phyloP scores from a whole-genome alignment of 1,140 invertebrate genomes.

The Ceratina australensis region DNA sequence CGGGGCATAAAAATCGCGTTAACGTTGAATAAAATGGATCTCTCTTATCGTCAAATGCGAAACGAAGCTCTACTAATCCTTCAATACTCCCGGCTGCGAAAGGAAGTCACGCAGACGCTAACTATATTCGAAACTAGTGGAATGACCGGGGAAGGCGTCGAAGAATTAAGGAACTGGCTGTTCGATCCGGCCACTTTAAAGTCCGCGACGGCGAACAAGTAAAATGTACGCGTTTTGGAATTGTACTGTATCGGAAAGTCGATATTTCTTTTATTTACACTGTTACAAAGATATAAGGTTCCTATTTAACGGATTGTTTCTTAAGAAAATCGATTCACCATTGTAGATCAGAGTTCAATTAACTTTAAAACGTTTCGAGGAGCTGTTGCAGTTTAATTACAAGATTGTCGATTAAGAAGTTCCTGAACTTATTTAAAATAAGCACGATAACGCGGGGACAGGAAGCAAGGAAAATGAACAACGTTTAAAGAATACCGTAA shows the following conservation, averaged over 20 bases:
- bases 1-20: constrained; percentile 85
- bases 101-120: constrained; percentile 84
- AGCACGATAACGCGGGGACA: background rate
- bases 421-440: constrained; percentile 22
- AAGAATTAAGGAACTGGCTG: constrained; percentile 84
- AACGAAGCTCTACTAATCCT: constrained; percentile 90
- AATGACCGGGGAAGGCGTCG: constrained; percentile 84
- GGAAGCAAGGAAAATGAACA: background rate
- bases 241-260: constrained; percentile 34
- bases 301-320: constrained; percentile 22
- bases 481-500: background rate
- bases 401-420: constrained; percentile 1
- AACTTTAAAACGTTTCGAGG: background rate
- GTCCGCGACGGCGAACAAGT: constrained; percentile 50
- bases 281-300: constrained; percentile 67
- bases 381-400: background rate
- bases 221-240: background rate
- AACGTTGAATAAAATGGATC: constrained; percentile 90
- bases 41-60: constrained; percentile 89
- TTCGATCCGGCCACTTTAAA: constrained; percentile 67
- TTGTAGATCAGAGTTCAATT: too few relatives aligned
- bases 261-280: constrained; percentile 66
- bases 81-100: constrained; percentile 83
- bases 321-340: too few relatives aligned
- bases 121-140: constrained; percentile 86